Percentiles rank a stretch among this genome's conserved stretches.
phyloP scores from a whole-genome alignment of 2,797 vertebrate genomes.

The Halcyon leucocephala region DNA sequence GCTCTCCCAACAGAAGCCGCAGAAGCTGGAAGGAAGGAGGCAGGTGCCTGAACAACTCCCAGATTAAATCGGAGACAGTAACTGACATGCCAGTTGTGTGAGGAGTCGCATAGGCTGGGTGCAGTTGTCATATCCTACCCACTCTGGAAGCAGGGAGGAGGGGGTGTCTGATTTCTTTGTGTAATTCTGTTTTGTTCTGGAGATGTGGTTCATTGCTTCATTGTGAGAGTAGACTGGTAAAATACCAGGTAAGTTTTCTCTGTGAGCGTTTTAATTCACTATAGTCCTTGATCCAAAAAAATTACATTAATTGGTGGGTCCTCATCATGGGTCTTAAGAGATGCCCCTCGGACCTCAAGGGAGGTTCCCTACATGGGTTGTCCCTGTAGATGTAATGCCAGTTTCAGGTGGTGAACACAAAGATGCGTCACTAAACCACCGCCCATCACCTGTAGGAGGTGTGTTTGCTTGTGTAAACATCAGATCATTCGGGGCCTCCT shows the following conservation, averaged over 20 bases:
- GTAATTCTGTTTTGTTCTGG: not conserved
- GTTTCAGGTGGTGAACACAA: not conserved
- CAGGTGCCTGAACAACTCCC: not conserved
- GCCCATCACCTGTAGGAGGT: not conserved
- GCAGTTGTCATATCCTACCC: not conserved
- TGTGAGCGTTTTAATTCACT: not conserved
- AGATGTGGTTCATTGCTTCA: not conserved
- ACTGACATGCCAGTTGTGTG: fast-evolving
- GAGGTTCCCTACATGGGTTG: fast-evolving
- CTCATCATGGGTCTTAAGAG: not conserved
- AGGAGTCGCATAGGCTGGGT: not conserved
- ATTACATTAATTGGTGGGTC: not conserved
- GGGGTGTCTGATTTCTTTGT: not conserved
- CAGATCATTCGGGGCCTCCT: not conserved
- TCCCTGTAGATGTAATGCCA: not conserved
- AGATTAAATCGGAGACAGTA: not conserved
- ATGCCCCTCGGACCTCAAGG: not conserved
- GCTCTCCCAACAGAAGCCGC: fast-evolving
- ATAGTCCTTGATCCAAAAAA: not conserved
- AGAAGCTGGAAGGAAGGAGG: fast-evolving
- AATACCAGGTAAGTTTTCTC: not conserved
- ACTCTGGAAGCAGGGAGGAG: fast-evolving
- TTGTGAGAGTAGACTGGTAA: not conserved
- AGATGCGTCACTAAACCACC: not conserved
- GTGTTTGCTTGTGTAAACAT: not conserved